Evolutionary conservation across 2,888 invertebrate genomes (phyloP).

Genomic region (Eupelmus urozonus): DNA sequence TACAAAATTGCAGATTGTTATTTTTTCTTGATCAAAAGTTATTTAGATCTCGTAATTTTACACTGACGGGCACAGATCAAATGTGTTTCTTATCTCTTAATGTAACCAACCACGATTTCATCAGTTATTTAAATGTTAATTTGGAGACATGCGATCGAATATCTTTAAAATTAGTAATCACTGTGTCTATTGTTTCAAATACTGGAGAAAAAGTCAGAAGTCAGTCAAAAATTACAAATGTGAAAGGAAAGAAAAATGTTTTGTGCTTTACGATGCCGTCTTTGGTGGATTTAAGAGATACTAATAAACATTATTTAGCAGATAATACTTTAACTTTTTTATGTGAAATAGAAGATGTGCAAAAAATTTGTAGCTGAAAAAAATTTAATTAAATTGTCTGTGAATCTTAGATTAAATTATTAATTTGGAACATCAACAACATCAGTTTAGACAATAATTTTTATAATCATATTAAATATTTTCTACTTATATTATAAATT

Average conservation of each 20-base stretch:
- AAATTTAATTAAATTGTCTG: no score
- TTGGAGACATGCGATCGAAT: background rate
- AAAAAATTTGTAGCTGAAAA: background rate
- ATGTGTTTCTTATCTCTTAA: conserved; percentile 19
- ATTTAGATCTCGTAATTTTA: conserved; percentile 18
- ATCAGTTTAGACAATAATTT: no score
- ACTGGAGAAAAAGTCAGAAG: no score
- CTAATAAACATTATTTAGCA: conserved; percentile 3
- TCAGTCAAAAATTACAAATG: no score
- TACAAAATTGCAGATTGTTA: conserved; percentile 15
- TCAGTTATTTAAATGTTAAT: conserved; percentile 17
- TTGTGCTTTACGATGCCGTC: background rate
- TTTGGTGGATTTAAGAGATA: background rate
- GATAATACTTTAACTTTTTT: conserved; percentile 22
- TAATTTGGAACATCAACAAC: no score
- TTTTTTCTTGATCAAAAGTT: conserved; percentile 22
- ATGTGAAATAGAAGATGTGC: conserved; percentile 8
- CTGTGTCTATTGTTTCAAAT: background rate
- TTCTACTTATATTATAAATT: no score
- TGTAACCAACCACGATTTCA: conserved; percentile 6
- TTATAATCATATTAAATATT: no score
- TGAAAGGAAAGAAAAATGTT: no score
- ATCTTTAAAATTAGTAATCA: conserved; percentile 8
- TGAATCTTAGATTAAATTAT: no score
- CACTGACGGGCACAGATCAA: conserved; percentile 1